Evolutionary conservation across 2,797 vertebrate genomes (phyloP).

Genomic region (Remorina albescens): DNA sequence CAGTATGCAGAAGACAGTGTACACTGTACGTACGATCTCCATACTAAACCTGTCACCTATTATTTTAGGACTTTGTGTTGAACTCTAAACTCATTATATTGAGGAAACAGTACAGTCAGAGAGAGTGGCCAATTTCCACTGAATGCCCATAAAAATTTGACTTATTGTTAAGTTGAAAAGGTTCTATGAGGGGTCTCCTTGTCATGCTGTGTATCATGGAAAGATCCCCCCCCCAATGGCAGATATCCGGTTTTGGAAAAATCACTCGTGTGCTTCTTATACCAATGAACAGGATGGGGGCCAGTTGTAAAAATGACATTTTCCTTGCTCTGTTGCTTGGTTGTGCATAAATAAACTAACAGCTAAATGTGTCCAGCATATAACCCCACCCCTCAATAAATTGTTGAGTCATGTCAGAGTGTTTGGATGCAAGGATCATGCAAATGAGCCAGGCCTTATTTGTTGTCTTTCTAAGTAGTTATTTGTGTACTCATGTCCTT

Average conservation of each 20-base stretch:
- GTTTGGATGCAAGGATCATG: not conserved
- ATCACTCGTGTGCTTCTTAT: constrained; percentile 38
- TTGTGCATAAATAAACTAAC: constrained; percentile 42
- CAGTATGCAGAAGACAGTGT: not conserved
- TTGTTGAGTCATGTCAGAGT: not conserved
- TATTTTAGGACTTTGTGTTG: too few species aligned
- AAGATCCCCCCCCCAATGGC: constrained; percentile 23
- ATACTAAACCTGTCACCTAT: not conserved
- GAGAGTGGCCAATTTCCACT: not conserved
- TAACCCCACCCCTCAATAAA: not conserved
- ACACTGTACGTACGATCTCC: not conserved
- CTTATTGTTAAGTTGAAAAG: constrained; percentile 22
- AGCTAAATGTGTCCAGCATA: constrained; percentile 36
- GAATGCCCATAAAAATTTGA: constrained; percentile 11
- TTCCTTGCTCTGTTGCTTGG: constrained; percentile 21
- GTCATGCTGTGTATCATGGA: constrained; percentile 21
- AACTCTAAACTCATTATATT: not conserved
- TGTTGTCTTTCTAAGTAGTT: constrained; percentile 8
- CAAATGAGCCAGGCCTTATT: not conserved
- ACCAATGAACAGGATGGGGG: constrained; percentile 15
- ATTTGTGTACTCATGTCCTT: not conserved
- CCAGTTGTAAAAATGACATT: constrained; percentile 22
- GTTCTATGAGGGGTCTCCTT: constrained; percentile 23
- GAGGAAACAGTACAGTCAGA: not conserved
- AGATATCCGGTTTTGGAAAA: constrained; percentile 31